phyloP scores from a whole-genome alignment of 2,797 vertebrate genomes.

The Manis pentadactyla region DNA sequence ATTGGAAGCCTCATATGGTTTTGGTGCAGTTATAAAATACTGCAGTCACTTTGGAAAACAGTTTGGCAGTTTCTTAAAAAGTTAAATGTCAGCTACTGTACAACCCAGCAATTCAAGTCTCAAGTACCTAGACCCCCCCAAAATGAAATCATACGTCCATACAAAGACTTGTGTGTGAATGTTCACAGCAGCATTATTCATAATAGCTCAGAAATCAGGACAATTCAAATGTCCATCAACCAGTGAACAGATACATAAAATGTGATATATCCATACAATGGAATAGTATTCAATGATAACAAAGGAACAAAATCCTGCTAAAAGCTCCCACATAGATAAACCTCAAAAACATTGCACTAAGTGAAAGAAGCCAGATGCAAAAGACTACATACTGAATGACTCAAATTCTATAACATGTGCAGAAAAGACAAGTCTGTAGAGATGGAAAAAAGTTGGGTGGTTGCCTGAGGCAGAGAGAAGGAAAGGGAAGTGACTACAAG shows the following conservation, averaged over 20 bases:
- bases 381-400: background rate
- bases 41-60: background rate
- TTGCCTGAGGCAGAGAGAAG: background rate
- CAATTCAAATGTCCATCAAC: background rate
- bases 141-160: background rate
- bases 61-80: background rate
- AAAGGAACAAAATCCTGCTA: background rate
- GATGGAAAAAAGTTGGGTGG: background rate
- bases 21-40: background rate
- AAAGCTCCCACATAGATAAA: background rate
- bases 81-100: background rate
- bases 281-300: background rate
- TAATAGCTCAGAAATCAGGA: background rate
- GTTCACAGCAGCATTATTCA: background rate
- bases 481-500: background rate
- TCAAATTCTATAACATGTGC: background rate
- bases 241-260: background rate
- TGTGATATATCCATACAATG: background rate
- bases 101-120: background rate
- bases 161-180: background rate
- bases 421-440: background rate
- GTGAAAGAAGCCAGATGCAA: background rate
- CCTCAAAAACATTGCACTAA: background rate
- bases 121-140: no score
- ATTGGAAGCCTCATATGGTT: background rate